Conservation (phyloP, 2,888 invertebrate genomes). For the Acronicta psi region DNA sequence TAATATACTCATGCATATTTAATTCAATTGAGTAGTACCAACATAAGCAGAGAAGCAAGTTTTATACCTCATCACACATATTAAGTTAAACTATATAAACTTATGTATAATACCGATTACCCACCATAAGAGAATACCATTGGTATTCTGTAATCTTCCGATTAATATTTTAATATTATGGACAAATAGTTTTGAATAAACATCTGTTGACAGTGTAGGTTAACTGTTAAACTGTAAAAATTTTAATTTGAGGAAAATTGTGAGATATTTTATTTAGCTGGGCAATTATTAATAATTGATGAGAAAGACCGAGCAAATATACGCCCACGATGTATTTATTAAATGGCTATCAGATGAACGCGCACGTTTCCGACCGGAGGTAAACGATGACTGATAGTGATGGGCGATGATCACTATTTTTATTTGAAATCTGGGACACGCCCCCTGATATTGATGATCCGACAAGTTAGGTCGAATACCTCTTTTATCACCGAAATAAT, state of each 20-base stretch:
- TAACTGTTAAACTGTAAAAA: slow-evolving; percentile 31
- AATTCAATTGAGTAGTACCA: slow-evolving; percentile 52
- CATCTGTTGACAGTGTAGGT: slow-evolving; percentile 19
- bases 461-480: slow-evolving; percentile 32
- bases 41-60: slow-evolving; percentile 36
- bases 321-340: slow-evolving; percentile 37
- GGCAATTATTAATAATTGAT: slow-evolving; percentile 46
- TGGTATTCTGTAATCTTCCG: slow-evolving; percentile 27
- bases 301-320: slow-evolving; percentile 32
- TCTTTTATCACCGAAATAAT: slow-evolving; percentile 43
- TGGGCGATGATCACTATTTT: slow-evolving; percentile 51
- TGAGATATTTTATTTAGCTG: slow-evolving; percentile 21
- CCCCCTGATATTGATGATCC: slow-evolving; percentile 25
- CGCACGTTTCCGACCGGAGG: slow-evolving; percentile 47
- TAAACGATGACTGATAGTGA: slow-evolving; percentile 53
- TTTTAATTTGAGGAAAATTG: slow-evolving; percentile 36
- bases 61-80: slow-evolving; percentile 40
- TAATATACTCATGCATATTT: slow-evolving; percentile 65
- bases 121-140: slow-evolving; percentile 41
- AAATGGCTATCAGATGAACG: slow-evolving; percentile 31
- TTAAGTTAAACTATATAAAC: slow-evolving; percentile 29
- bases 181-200: slow-evolving; percentile 23
- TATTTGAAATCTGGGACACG: slow-evolving; percentile 48
- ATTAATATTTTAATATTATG: slow-evolving; percentile 28
- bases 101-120: slow-evolving; percentile 24